Conservation (phyloP, 2,113 vertebrate species). For the Eclectus roratus region DNA sequence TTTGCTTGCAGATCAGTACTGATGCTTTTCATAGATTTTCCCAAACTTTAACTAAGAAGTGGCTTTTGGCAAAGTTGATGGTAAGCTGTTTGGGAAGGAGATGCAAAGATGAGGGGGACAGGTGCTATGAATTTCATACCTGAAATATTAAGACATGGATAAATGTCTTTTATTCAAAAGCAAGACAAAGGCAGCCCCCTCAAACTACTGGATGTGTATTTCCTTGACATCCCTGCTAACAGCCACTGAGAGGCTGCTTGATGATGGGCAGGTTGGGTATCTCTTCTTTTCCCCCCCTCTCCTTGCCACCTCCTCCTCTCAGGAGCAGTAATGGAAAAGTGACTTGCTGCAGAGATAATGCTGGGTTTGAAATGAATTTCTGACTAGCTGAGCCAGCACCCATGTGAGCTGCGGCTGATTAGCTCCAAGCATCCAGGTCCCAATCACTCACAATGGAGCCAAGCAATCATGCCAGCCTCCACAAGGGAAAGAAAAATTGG, state of each 20-base stretch:
- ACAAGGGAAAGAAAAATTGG: background rate
- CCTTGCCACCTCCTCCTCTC: slow-evolving; percentile 23
- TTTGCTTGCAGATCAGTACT: background rate
- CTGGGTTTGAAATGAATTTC: slow-evolving; percentile 60
- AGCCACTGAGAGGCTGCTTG: background rate
- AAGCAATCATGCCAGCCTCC: background rate
- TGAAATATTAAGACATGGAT: background rate
- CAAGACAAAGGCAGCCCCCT: background rate
- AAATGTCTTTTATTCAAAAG: background rate
- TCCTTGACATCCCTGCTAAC: background rate
- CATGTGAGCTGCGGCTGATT: slow-evolving; percentile 32
- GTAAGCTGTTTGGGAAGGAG: background rate
- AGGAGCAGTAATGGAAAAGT: slow-evolving; percentile 42
- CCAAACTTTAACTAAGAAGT: background rate
- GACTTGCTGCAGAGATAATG: slow-evolving; percentile 50
- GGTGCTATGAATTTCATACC: background rate
- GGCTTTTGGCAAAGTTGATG: background rate
- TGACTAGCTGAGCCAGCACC: slow-evolving; percentile 47
- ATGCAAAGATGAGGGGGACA: background rate
- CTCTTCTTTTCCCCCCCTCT: background rate
- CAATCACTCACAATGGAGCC: slow-evolving; percentile 2
- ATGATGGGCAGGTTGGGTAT: background rate
- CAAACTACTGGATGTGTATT: background rate
- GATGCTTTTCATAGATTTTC: background rate
- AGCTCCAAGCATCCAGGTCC: slow-evolving; percentile 38